Percentiles rank a stretch among this genome's conserved stretches.
Conservation (phyloP, 1,140 invertebrate genomes). For the Nasonia longicornis region DNA sequence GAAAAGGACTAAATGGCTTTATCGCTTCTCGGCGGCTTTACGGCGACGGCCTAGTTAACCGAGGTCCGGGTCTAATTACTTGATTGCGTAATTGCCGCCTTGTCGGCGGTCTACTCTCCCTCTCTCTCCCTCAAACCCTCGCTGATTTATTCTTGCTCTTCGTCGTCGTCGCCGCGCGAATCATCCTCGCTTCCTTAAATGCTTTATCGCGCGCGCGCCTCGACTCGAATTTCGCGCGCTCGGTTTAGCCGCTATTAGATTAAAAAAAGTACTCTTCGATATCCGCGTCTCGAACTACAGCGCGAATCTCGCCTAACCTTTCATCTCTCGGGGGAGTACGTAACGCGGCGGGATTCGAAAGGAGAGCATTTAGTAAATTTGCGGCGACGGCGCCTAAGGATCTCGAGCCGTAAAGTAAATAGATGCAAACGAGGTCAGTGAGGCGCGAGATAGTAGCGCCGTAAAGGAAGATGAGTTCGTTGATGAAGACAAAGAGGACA, state of each 20-base stretch:
- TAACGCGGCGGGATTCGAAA: not conserved
- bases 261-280: not conserved
- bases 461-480: not conserved
- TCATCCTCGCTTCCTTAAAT: slow-evolving; percentile 8
- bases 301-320: not conserved
- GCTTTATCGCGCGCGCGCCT: not conserved
- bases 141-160: slow-evolving; percentile 56
- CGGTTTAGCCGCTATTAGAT: not conserved
- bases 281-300: not conserved
- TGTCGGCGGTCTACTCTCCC: slow-evolving; percentile 54
- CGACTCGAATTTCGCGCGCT: not conserved
- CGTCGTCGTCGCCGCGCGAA: slow-evolving; percentile 39
- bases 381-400: not conserved
- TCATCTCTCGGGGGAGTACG: not conserved
- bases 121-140: slow-evolving; percentile 54
- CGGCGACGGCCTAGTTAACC: slow-evolving; percentile 58
- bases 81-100: slow-evolving; percentile 66
- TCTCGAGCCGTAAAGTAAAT: not conserved
- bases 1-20: slow-evolving; percentile 39
- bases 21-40: slow-evolving; percentile 48
- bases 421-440: slow-evolving; percentile 26
- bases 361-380: slow-evolving; percentile 3
- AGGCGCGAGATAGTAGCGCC: not conserved
- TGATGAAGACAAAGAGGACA: not conserved
- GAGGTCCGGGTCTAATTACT: slow-evolving; percentile 67